These are phyloP conservation scores for Lutjanus campechanus DNA, from an alignment of 2,797 vertebrate genomes.

Conservation along the genomic window DNA sequence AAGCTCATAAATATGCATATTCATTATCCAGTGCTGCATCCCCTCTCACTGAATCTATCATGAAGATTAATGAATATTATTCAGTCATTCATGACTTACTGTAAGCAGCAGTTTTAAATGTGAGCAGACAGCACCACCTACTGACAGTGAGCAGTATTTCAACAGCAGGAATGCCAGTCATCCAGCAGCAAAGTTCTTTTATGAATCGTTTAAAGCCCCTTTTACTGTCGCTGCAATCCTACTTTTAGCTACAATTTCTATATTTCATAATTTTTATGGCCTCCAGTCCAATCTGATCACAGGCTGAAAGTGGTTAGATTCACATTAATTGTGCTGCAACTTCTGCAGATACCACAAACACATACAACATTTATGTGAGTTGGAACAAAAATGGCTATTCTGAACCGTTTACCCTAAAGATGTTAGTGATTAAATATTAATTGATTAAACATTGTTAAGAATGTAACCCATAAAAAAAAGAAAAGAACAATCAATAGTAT, in stretches of 20 bases:
- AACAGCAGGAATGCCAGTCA: background rate
- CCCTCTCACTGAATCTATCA: constrained; percentile 72
- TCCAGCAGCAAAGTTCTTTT: background rate
- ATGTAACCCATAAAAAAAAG: too few relatives aligned
- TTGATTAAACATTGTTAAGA: too few relatives aligned
- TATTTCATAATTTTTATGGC: background rate
- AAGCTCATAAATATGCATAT: constrained; percentile 78
- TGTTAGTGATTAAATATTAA: too few relatives aligned
- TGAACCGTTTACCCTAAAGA: background rate
- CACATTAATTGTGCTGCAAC: background rate
- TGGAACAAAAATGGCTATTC: background rate
- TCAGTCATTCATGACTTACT: constrained; percentile 69
- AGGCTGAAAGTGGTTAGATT: constrained; percentile 1
- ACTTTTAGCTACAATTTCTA: background rate
- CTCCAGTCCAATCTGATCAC: background rate
- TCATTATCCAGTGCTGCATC: constrained; percentile 73
- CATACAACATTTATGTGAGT: background rate
- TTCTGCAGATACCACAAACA: background rate
- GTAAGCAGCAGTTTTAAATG: constrained; percentile 19
- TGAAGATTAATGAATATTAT: constrained; percentile 77
- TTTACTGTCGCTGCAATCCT: background rate
- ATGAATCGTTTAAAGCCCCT: background rate
- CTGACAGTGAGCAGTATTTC: constrained; percentile 22
- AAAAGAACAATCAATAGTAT: too few relatives aligned
- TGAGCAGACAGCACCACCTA: constrained; percentile 67